phyloP scores from a whole-genome alignment of 2,113 vertebrate genomes.

The Cryptoleucopteryx plumbea region DNA sequence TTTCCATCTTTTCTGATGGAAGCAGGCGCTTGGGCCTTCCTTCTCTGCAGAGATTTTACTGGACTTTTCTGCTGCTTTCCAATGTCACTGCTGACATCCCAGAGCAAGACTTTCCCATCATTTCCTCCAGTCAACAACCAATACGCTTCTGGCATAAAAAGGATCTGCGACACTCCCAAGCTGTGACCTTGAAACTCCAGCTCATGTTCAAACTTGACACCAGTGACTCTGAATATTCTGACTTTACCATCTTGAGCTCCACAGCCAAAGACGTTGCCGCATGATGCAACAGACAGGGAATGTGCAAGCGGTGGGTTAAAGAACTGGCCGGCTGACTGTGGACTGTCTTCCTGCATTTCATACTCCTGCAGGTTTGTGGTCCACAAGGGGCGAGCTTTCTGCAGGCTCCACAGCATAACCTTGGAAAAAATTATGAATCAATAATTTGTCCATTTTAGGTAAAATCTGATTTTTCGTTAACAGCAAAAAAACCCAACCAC shows the following conservation, averaged over 20 bases:
- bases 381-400: conserved; percentile 91
- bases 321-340: conserved; percentile 76
- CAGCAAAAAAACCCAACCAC: background rate
- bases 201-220: conserved; percentile 81
- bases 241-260: conserved; percentile 91
- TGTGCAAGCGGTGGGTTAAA: conserved; percentile 91
- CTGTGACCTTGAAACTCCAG: conserved; percentile 81
- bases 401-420: conserved; percentile 93
- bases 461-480: background rate
- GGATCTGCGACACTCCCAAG: conserved; percentile 87
- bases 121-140: conserved; percentile 90
- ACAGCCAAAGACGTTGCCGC: conserved; percentile 85
- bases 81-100: conserved; percentile 78
- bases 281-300: conserved; percentile 83
- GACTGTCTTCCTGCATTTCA: conserved; percentile 66
- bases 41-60: conserved; percentile 62
- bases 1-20: conserved; percentile 45
- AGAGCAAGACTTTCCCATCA: conserved; percentile 86
- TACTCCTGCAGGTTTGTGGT: conserved; percentile 83
- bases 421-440: conserved; percentile 16
- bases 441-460: background rate
- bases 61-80: conserved; percentile 73
- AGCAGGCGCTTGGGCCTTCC: conserved; percentile 68
- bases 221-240: conserved; percentile 81
- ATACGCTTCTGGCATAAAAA: conserved; percentile 82